Evolutionary conservation across 2,113 vertebrate species (phyloP).

Genomic region (Amphiprion ocellaris): DNA sequence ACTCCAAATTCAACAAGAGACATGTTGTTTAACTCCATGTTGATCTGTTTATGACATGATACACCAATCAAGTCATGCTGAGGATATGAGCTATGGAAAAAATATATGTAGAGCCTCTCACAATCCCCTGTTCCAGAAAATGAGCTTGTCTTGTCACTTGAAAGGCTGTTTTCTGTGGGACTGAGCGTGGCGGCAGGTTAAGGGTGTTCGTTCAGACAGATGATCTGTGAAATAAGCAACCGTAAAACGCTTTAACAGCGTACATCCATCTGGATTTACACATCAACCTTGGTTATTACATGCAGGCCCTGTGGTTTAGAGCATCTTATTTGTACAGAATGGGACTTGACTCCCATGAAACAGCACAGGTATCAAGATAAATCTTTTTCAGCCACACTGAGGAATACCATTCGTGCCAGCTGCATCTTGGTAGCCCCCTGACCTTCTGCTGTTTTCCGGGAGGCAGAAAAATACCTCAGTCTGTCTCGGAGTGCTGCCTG

Average conservation of each 20-base stretch:
- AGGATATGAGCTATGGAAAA: slow-evolving; percentile 27
- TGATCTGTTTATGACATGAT: slow-evolving; percentile 2
- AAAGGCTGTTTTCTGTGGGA: slow-evolving; percentile 30
- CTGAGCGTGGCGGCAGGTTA: slow-evolving; percentile 7
- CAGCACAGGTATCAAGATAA: slow-evolving; percentile 61
- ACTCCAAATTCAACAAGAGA: slow-evolving; percentile 13
- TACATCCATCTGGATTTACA: slow-evolving; percentile 63
- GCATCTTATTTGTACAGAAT: slow-evolving; percentile 58
- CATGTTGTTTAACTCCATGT: slow-evolving; percentile 17
- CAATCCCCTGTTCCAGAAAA: slow-evolving; percentile 23
- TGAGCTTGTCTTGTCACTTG: slow-evolving; percentile 21
- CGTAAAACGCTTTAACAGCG: slow-evolving; percentile 40
- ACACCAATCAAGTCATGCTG: not conserved
- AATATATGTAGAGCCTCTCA: slow-evolving; percentile 7
- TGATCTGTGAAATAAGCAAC: slow-evolving; percentile 71
- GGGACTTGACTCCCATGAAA: slow-evolving; percentile 59
- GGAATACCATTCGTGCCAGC: slow-evolving; percentile 31
- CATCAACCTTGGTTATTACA: slow-evolving; percentile 43
- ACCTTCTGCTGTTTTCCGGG: slow-evolving; percentile 61
- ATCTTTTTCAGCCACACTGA: slow-evolving; percentile 47
- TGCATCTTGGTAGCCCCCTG: slow-evolving; percentile 46
- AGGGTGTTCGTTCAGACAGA: slow-evolving; percentile 64
- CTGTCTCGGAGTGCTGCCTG: slow-evolving; percentile 17
- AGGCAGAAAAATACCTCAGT: slow-evolving; percentile 22
- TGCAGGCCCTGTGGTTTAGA: slow-evolving; percentile 37